phyloP scores from a whole-genome alignment of 2,113 vertebrate genomes.

The Mormyrus lacerda region DNA sequence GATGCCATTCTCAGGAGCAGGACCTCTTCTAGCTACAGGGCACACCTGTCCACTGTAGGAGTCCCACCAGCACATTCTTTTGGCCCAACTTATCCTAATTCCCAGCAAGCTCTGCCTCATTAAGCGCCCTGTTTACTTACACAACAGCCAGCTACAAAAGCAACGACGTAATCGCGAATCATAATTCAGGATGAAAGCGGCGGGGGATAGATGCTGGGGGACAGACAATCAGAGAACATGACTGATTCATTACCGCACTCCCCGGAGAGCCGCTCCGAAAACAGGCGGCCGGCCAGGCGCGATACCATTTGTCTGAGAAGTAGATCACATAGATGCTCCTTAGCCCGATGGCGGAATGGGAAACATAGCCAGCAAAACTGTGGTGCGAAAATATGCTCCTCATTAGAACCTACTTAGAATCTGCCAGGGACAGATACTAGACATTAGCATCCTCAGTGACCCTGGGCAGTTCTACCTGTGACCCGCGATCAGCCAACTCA shows the following conservation, averaged over 20 bases:
- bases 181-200: neutral
- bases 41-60: neutral
- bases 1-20: neutral
- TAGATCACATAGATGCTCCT: neutral
- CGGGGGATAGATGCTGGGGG: neutral
- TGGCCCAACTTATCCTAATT: neutral
- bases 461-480: conserved; percentile 35
- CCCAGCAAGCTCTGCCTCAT: neutral
- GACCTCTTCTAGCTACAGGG: neutral
- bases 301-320: neutral
- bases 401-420: neutral
- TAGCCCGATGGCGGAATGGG: neutral
- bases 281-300: neutral
- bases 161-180: neutral
- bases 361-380: neutral
- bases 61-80: neutral
- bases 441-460: conserved; percentile 41
- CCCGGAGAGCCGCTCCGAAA: neutral
- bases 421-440: too few species aligned
- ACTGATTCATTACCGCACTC: neutral
- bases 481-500: conserved; percentile 27
- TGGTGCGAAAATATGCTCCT: neutral
- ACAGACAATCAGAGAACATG: neutral
- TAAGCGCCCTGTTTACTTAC: neutral
- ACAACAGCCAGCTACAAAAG: neutral